phyloP scores from a whole-genome alignment of 2,797 vertebrate species.

The Enteromius trimaculatus region DNA sequence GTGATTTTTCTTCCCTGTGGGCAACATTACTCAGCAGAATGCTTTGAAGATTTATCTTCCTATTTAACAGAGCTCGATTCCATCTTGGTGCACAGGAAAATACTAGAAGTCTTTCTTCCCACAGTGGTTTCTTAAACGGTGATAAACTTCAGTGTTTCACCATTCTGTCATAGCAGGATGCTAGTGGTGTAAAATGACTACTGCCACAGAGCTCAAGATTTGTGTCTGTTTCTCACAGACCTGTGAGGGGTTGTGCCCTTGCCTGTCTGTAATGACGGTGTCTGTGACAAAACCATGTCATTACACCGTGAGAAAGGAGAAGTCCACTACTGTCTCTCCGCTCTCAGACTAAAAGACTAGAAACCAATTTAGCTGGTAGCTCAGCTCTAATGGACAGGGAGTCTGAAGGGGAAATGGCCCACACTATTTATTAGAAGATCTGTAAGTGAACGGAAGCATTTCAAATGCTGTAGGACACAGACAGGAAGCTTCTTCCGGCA shows the following conservation, averaged over 20 bases:
- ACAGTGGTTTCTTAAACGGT: not conserved
- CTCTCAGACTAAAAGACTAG: constrained; percentile 33
- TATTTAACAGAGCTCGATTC: not conserved
- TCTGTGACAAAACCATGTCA: constrained; percentile 42
- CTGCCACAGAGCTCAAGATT: not conserved
- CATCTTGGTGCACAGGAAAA: not conserved
- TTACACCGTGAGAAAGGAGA: constrained; percentile 44
- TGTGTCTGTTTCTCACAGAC: not conserved
- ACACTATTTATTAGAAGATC: constrained; percentile 51
- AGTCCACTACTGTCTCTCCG: constrained; percentile 24
- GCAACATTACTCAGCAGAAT: not conserved
- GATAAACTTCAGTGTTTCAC: not conserved
- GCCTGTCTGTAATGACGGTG: not conserved
- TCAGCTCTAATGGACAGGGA: constrained; percentile 54
- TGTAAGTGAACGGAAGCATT: constrained; percentile 44
- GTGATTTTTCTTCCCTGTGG: not conserved
- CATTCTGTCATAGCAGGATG: not conserved
- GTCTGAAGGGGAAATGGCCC: constrained; percentile 21
- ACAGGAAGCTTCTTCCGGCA: constrained; percentile 28
- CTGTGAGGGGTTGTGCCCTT: constrained; percentile 1
- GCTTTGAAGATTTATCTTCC: not conserved
- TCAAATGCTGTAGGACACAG: constrained; percentile 45
- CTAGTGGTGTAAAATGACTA: constrained; percentile 1
- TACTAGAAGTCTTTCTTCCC: not conserved
- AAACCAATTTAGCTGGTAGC: constrained; percentile 48